phyloP scores from a whole-genome alignment of 2,797 vertebrate species.

The Artibeus jamaicensis region DNA sequence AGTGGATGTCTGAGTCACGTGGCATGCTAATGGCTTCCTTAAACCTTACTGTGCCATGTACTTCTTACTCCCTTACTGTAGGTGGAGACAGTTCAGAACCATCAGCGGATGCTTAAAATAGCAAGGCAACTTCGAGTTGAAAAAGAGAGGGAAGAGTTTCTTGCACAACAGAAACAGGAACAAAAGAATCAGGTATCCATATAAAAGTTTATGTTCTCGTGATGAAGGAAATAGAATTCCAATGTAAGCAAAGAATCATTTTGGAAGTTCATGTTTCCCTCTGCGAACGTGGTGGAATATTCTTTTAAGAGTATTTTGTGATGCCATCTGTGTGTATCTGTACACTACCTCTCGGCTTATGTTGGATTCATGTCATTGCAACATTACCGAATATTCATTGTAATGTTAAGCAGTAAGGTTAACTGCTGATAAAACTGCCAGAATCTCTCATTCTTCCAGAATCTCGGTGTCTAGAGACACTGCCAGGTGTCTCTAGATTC shows the following conservation, averaged over 20 bases:
- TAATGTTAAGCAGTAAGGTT: not conserved
- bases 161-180: slow-evolving; percentile 95
- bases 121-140: slow-evolving; percentile 95
- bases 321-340: not conserved
- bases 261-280: not conserved
- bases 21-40: slow-evolving; percentile 79
- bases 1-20: slow-evolving; percentile 78
- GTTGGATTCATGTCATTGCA: not conserved
- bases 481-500: not conserved
- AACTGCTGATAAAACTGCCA: not conserved
- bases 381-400: not conserved
- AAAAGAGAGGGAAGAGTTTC: slow-evolving; percentile 94
- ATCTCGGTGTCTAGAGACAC: no score
- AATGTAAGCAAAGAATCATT: slow-evolving; percentile 2
- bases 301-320: slow-evolving; percentile 6
- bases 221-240: not conserved
- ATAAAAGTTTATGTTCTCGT: slow-evolving; percentile 43
- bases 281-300: not conserved
- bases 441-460: no score
- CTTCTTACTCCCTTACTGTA: slow-evolving; percentile 85
- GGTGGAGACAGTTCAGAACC: slow-evolving; percentile 98
- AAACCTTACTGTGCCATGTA: slow-evolving; percentile 78
- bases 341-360: not conserved
- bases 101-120: slow-evolving; percentile 96
- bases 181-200: slow-evolving; percentile 95